A percentile compares a stretch with the other conserved stretches of the same genome.
Conservation (phyloP, 2,113 vertebrate species). For the Ammodramus savannarum region DNA sequence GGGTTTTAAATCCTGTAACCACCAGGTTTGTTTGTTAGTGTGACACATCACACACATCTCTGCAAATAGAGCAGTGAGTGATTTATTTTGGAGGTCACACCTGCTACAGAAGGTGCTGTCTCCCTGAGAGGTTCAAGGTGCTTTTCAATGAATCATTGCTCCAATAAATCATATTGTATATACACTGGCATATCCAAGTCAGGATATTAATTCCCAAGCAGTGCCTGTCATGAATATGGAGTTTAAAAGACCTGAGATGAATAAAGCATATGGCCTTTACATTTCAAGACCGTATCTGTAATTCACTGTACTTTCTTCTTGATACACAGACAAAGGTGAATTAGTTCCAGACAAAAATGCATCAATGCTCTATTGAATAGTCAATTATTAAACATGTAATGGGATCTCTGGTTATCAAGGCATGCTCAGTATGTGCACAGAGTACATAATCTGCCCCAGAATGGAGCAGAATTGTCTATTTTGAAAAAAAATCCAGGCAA, state of each 20-base stretch:
- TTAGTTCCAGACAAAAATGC: slow-evolving; percentile 77
- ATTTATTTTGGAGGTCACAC: slow-evolving; percentile 8
- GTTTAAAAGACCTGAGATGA: slow-evolving; percentile 25
- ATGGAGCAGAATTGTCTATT: neutral
- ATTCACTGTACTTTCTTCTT: slow-evolving; percentile 63
- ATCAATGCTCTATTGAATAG: slow-evolving; percentile 72
- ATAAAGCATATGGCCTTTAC: slow-evolving; percentile 3
- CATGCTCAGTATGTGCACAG: slow-evolving; percentile 51
- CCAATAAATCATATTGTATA: slow-evolving; percentile 68
- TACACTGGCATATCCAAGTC: slow-evolving; percentile 19
- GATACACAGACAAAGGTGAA: slow-evolving; percentile 72
- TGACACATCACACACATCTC: neutral
- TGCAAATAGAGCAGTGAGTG: slow-evolving; percentile 4
- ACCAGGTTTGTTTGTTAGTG: neutral
- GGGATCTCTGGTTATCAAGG: slow-evolving; percentile 63
- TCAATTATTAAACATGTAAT: slow-evolving; percentile 78
- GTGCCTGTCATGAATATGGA: slow-evolving; percentile 58
- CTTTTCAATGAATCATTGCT: neutral
- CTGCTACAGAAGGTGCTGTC: slow-evolving; percentile 14
- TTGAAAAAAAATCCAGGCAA: slow-evolving; percentile 4
- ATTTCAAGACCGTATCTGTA: slow-evolving; percentile 41
- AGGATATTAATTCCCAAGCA: slow-evolving; percentile 50
- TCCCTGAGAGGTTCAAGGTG: slow-evolving; percentile 46
- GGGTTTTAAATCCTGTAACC: neutral
- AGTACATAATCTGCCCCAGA: slow-evolving; percentile 43